Evolutionary conservation across 2,888 invertebrate genomes (phyloP).

Genomic region (Proisotoma minuta): DNA sequence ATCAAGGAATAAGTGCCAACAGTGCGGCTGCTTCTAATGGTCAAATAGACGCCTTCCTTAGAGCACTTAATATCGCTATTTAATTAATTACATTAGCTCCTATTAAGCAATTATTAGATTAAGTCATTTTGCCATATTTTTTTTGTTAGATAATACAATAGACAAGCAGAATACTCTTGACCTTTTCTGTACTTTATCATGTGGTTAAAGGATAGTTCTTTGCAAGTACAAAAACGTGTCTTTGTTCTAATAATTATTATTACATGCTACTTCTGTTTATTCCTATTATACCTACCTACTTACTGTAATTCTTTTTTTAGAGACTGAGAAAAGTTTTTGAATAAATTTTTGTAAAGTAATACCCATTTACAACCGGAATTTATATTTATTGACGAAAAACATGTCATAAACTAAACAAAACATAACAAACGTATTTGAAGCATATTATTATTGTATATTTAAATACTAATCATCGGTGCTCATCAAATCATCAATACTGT

Average conservation of each 20-base stretch:
- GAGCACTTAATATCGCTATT: slow-evolving; percentile 55
- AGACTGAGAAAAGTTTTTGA: background rate
- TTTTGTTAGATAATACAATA: background rate
- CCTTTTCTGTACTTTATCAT: background rate
- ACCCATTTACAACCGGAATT: no score
- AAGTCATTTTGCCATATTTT: background rate
- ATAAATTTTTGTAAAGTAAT: no score
- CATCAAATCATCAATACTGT: no score
- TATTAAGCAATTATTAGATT: background rate
- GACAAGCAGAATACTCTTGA: background rate
- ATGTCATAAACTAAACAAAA: no score
- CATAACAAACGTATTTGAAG: no score
- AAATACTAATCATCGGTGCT: no score
- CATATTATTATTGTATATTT: no score
- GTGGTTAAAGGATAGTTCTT: no score
- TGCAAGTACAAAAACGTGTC: no score
- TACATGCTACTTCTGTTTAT: background rate
- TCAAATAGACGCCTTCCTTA: slow-evolving; percentile 74
- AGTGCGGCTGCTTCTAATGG: slow-evolving; percentile 55
- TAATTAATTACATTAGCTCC: slow-evolving; percentile 20
- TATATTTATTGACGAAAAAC: no score
- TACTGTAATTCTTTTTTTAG: background rate
- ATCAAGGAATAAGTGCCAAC: slow-evolving; percentile 13
- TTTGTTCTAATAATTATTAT: no score
- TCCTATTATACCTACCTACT: background rate